Evolutionary conservation across 2,113 vertebrate genomes (phyloP).

Genomic region (Naja naja): DNA sequence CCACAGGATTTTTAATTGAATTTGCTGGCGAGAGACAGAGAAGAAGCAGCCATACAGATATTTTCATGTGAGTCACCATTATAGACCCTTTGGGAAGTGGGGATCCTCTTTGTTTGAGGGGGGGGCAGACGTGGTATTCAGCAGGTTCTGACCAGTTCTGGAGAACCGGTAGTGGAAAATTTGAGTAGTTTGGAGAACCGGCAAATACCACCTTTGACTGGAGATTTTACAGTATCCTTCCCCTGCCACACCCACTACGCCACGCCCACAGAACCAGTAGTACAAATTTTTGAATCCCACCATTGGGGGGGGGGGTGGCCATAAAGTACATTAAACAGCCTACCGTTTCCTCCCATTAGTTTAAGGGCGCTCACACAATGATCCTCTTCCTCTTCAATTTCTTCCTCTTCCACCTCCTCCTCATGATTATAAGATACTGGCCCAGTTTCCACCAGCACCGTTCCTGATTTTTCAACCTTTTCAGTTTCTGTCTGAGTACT

Average conservation of each 20-base stretch:
- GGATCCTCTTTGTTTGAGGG: background rate
- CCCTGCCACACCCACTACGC: no score
- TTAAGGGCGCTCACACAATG: constrained; percentile 89
- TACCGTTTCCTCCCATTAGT: constrained; percentile 84
- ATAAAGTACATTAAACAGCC: constrained; percentile 36
- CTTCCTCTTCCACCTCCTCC: constrained; percentile 79
- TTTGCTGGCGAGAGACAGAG: background rate
- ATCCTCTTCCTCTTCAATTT: constrained; percentile 88
- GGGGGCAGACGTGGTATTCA: background rate
- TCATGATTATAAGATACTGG: constrained; percentile 85
- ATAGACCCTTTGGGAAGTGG: background rate
- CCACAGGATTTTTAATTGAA: background rate
- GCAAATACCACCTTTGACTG: no score
- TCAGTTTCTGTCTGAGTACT: constrained; percentile 41
- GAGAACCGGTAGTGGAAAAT: no score
- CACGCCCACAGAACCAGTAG: no score
- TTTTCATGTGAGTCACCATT: background rate
- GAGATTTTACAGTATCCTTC: no score
- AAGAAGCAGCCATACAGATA: background rate
- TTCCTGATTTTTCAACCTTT: constrained; percentile 38
- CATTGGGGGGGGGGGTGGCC: no score
- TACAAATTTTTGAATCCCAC: no score
- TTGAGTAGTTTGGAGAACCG: no score
- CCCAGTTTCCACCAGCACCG: constrained; percentile 85
- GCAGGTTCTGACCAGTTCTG: no score